These are phyloP conservation scores for Mamestra configurata DNA, from an alignment of 1,140 invertebrate genomes.

Conservation along the genomic window DNA sequence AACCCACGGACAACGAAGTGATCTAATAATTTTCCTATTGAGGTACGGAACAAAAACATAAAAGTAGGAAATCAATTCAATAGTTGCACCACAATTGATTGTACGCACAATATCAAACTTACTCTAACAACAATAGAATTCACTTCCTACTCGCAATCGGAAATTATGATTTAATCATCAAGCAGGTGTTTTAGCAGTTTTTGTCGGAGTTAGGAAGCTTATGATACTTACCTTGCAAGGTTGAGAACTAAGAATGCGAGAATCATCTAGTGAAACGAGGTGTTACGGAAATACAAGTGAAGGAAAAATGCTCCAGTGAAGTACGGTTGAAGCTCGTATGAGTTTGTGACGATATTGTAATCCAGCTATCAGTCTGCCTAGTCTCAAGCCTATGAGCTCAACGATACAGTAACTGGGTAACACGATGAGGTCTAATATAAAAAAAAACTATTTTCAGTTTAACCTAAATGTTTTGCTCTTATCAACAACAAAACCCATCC, in stretches of 20 bases:
- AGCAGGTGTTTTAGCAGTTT: constrained; percentile 20
- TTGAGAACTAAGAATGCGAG: constrained; percentile 2
- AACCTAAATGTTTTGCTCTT: background rate
- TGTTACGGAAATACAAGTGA: background rate
- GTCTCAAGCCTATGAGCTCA: too few relatives aligned
- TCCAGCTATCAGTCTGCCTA: too few relatives aligned
- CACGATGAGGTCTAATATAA: too few relatives aligned
- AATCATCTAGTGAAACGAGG: background rate
- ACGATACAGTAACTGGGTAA: too few relatives aligned
- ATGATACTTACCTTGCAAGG: constrained; percentile 35
- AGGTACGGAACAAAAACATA: too few relatives aligned
- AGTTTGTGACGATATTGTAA: too few relatives aligned
- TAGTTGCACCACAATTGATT: background rate
- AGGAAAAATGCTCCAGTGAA: background rate
- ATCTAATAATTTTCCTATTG: too few relatives aligned
- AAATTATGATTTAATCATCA: constrained; percentile 42
- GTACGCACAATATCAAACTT: background rate
- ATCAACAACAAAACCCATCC: background rate
- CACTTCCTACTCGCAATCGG: constrained; percentile 33
- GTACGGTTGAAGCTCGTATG: too few relatives aligned
- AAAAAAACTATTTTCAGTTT: too few relatives aligned
- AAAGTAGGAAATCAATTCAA: too few relatives aligned
- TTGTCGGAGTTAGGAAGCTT: background rate
- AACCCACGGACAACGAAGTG: too few relatives aligned
- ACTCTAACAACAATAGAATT: constrained; percentile 9